Evolutionary conservation across 2,888 invertebrate genomes (phyloP), one percentile per base, ranked within the genome.

Genomic region (Plagiodera versicolora): DNA sequence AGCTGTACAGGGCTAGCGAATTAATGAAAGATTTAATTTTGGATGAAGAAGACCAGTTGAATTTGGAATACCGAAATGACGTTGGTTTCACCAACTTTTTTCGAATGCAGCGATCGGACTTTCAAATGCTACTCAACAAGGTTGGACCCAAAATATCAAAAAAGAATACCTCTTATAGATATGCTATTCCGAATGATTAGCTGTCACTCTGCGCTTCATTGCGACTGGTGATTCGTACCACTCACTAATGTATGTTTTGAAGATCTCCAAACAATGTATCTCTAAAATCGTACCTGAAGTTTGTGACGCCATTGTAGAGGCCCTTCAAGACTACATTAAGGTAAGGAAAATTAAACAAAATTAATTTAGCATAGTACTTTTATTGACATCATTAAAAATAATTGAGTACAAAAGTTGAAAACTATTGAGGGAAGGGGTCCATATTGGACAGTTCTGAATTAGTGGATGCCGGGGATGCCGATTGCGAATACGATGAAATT

Each of bases 171-270:
- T n/a, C n/a, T n/a, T n/a, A n/a, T n/a, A 52, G 39, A 28, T 28
- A 30, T 32, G 32, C 19, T 52, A 52, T 35, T 52, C 35, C 18
- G 52, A 35, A 52, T 19, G 52, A 17, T 53, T 53, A 52, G 57
- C 52, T 19, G 52, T 57, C 35, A 57, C 60, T 19, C 49, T 60
- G 52, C 60, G 60, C 39, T 56, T 56, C 53, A 39, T 56, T 30
- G 56, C 32, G 28, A 48, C 17, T 6, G 56, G 18, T 45, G 52
- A 60, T 47, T 60, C 46, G n/a, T 51, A 52, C 45, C 56, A 51
- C 39, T 60, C 52, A 19, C 48, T 45, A 56, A 56, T 32, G 17
- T 56, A 60, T 48, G 35, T 28, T 24, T 57, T 61, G 52, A 56
- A 61, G 35, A 61, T 61, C 44, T 51, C 52, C 32, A 54, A 59